Evolutionary conservation across 1,140 invertebrate genomes (phyloP).

Genomic region (Euwallacea fornicatus): DNA sequence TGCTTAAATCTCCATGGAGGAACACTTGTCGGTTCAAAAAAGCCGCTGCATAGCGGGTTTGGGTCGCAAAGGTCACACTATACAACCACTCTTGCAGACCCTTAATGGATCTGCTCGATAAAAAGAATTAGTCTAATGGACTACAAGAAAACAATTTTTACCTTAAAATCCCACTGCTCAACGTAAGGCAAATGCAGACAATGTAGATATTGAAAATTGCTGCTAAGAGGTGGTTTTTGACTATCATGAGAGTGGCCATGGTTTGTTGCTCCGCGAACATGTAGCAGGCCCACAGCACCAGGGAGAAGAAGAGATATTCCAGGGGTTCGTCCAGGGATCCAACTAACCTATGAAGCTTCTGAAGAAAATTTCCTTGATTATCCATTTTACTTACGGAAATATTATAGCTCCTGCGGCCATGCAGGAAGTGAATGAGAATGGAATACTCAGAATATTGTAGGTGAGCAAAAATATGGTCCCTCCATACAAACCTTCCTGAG

Average conservation of each 20-base stretch:
- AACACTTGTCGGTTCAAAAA: slow-evolving; percentile 72
- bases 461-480: slow-evolving; percentile 81
- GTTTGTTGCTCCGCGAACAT: slow-evolving; percentile 83
- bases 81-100: slow-evolving; percentile 77
- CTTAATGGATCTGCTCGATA: slow-evolving; percentile 60
- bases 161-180: slow-evolving; percentile 81
- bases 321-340: slow-evolving; percentile 56
- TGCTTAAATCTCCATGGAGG: slow-evolving; percentile 57
- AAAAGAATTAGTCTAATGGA: not conserved
- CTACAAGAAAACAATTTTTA: slow-evolving; percentile 41
- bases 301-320: slow-evolving; percentile 62
- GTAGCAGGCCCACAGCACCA: slow-evolving; percentile 78
- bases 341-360: slow-evolving; percentile 52
- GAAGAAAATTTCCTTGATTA: not conserved
- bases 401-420: slow-evolving; percentile 68
- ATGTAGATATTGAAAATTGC: slow-evolving; percentile 76
- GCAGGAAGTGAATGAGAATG: slow-evolving; percentile 74
- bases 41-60: slow-evolving; percentile 75
- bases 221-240: slow-evolving; percentile 75
- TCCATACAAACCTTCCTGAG: slow-evolving; percentile 81
- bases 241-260: slow-evolving; percentile 77
- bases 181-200: slow-evolving; percentile 69
- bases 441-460: slow-evolving; percentile 77
- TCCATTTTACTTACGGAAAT: slow-evolving; percentile 66
- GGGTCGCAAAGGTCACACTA: slow-evolving; percentile 76